A percentile compares a stretch with the other conserved stretches of the same genome.
phyloP scores from a whole-genome alignment of 2,113 vertebrate genomes.

The Spermophilus dauricus region DNA sequence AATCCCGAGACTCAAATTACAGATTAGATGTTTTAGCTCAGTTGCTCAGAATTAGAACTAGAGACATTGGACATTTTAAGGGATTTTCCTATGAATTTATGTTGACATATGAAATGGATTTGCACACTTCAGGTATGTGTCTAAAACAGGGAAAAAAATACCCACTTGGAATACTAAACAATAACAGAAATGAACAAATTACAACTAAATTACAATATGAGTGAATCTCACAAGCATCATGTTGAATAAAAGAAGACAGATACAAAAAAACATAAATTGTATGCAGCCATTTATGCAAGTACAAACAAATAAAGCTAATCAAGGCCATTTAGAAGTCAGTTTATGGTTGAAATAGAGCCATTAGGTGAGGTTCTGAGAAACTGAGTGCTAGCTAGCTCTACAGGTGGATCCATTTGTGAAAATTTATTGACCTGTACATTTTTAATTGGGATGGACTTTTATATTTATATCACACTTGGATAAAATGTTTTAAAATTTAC shows the following conservation, averaged over 20 bases:
- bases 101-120: not conserved
- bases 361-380: not conserved
- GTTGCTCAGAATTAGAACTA: constrained; percentile 7
- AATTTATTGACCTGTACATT: not conserved
- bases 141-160: not conserved
- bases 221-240: not conserved
- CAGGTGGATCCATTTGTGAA: not conserved
- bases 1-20: not conserved
- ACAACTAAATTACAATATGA: not conserved
- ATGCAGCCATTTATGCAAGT: not conserved
- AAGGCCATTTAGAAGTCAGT: not conserved
- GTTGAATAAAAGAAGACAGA: not conserved
- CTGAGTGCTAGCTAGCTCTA: not conserved
- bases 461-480: not conserved
- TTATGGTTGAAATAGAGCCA: not conserved
- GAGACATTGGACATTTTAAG: not conserved
- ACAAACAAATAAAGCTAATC: not conserved
- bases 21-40: not conserved
- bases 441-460: not conserved
- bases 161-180: not conserved
- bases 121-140: not conserved
- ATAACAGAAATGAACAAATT: not conserved
- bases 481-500: not conserved
- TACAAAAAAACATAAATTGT: not conserved
- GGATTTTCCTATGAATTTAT: not conserved